Evolutionary conservation across 2,113 vertebrate species (phyloP).

Genomic region (Chelonoidis abingdonii): DNA sequence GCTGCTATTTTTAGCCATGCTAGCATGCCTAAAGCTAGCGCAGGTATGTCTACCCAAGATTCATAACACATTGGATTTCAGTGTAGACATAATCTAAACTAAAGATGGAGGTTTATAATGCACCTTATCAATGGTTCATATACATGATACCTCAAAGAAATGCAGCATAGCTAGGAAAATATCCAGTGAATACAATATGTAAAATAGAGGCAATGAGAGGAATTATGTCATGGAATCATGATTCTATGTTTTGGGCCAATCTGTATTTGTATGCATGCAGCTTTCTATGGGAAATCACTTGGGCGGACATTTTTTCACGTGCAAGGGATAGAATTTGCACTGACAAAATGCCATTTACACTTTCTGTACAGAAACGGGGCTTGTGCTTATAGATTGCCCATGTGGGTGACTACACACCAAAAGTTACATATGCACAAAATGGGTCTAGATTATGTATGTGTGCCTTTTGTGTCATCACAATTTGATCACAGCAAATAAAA

Average conservation of each 20-base stretch:
- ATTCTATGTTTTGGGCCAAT: neutral
- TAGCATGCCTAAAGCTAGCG: too few relatives aligned
- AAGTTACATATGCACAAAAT: neutral
- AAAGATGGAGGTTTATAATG: neutral
- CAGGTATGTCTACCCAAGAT: too few relatives aligned
- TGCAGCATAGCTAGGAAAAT: too few relatives aligned
- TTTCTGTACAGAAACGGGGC: too few relatives aligned
- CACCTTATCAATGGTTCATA: neutral
- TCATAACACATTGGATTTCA: too few relatives aligned
- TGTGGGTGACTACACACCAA: neutral
- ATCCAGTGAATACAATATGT: neutral
- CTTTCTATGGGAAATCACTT: neutral
- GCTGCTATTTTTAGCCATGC: too few relatives aligned
- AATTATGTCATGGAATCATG: neutral
- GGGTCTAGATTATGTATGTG: neutral
- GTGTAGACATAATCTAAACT: too few relatives aligned
- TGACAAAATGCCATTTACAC: neutral
- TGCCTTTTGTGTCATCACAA: neutral
- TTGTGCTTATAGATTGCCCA: neutral
- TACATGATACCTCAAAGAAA: neutral
- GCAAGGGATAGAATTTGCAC: neutral
- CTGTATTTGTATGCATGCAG: too few relatives aligned
- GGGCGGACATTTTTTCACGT: neutral
- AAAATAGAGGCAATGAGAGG: neutral
- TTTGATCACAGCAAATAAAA: neutral